Conservation (phyloP, 2,888 invertebrate species). For the Limulus polyphemus region DNA sequence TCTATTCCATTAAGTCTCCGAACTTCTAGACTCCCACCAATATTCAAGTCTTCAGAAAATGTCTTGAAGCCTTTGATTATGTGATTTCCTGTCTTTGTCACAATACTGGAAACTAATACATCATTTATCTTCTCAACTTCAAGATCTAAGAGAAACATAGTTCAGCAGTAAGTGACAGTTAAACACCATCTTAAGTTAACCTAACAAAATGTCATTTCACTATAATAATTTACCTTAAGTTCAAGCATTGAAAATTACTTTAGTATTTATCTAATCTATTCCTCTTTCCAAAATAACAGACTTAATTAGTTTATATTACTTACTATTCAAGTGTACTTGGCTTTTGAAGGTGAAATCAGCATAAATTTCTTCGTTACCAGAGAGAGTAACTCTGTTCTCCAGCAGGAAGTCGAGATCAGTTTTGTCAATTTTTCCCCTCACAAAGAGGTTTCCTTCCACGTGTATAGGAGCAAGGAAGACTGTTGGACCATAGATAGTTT, state of each 20-base stretch:
- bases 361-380: constrained; percentile 4
- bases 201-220: no score
- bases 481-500: constrained; percentile 5
- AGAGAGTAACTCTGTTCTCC: constrained; percentile 5
- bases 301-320: not conserved
- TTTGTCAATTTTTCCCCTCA: constrained; percentile 6
- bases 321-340: not conserved
- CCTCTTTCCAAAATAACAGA: no score
- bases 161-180: no score
- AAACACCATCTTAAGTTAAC: no score
- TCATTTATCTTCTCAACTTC: not conserved
- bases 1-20: not conserved
- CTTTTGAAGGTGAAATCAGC: constrained; percentile 6
- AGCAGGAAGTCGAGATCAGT: constrained; percentile 5
- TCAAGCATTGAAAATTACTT: no score
- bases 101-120: not conserved
- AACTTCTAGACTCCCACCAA: not conserved
- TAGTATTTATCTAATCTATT: no score
- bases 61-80: not conserved
- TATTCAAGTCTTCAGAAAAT: not conserved
- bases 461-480: not conserved
- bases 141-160: no score
- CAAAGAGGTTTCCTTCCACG: constrained; percentile 1
- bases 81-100: not conserved
- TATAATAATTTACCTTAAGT: no score